These are phyloP conservation scores for Epistrophe grossulariae DNA, from an alignment of 2,888 invertebrate genomes.

Conservation along the genomic window DNA sequence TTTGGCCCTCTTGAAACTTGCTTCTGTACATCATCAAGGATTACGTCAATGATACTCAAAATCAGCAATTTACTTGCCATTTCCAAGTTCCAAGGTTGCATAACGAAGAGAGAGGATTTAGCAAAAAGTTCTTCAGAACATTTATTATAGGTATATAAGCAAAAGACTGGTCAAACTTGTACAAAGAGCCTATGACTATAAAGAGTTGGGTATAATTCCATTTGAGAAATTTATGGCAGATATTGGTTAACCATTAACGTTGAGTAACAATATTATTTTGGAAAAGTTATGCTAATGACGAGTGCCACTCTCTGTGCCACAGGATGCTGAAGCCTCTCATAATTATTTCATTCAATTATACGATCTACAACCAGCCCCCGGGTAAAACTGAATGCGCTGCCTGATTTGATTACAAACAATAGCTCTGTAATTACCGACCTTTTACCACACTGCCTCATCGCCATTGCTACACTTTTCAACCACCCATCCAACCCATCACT, in stretches of 20 bases:
- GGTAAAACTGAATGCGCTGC: conserved; percentile 55
- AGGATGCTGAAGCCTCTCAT: conserved; percentile 49
- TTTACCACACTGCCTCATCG: conserved; percentile 2
- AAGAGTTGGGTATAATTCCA: conserved; percentile 33
- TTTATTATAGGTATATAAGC: conserved; percentile 12
- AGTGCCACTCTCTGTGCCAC: conserved; percentile 52
- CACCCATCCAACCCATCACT: background rate
- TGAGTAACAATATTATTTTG: conserved; percentile 65
- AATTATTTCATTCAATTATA: conserved; percentile 71
- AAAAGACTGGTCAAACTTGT: conserved; percentile 33
- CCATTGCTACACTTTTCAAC: conserved; percentile 1
- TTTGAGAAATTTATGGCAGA: conserved; percentile 23
- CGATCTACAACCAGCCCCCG: background rate
- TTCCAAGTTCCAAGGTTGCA: conserved; percentile 7
- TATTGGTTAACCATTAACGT: conserved; percentile 65
- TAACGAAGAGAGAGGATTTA: background rate
- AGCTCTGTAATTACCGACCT: conserved; percentile 60
- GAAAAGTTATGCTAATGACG: conserved; percentile 60
- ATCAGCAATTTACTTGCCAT: conserved; percentile 8
- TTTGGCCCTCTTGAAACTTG: background rate
- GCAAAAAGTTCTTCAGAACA: conserved; percentile 28
- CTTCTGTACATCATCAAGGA: background rate
- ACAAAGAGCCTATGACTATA: conserved; percentile 16
- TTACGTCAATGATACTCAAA: conserved; percentile 22
- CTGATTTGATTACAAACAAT: conserved; percentile 75